Conservation (phyloP, 2,113 vertebrate genomes). For the Lophotis ruficrista region DNA sequence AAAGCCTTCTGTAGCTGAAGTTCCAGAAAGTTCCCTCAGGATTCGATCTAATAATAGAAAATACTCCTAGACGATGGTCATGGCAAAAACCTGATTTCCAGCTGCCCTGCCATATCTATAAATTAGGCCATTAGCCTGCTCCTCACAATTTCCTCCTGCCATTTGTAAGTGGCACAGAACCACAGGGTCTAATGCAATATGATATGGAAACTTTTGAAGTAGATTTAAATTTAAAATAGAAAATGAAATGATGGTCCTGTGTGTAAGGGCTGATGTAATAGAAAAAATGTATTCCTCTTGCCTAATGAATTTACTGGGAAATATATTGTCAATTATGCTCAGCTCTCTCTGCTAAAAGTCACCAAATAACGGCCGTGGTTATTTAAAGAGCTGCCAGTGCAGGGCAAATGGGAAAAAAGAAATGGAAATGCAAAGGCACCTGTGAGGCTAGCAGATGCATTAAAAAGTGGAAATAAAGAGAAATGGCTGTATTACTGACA, state of each 20-base stretch:
- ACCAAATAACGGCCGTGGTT: not conserved
- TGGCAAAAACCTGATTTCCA: not conserved
- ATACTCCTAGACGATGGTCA: not conserved
- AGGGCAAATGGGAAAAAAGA: not conserved
- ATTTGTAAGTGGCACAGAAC: constrained; percentile 14
- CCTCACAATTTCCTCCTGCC: constrained; percentile 56
- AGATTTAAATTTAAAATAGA: constrained; percentile 66
- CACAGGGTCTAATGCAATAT: constrained; percentile 4
- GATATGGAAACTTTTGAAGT: constrained; percentile 36
- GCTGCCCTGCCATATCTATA: constrained; percentile 21
- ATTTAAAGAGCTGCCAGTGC: not conserved
- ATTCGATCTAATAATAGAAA: not conserved
- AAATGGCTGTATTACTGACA: not conserved
- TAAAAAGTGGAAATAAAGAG: not conserved
- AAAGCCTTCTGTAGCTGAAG: not conserved
- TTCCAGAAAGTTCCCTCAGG: not conserved
- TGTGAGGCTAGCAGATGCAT: not conserved
- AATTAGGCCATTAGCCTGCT: constrained; percentile 37
- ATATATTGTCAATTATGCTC: constrained; percentile 2
- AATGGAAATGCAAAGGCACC: not conserved
- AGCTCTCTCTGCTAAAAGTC: constrained; percentile 7
- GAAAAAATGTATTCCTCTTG: constrained; percentile 8
- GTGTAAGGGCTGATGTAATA: constrained; percentile 2
- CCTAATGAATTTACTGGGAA: constrained; percentile 58
- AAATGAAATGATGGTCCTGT: constrained; percentile 45